A percentile compares a stretch with the other conserved stretches of the same genome.
Evolutionary conservation across 1,140 invertebrate species (phyloP).

Genomic region (Temnothorax curvispinosus): DNA sequence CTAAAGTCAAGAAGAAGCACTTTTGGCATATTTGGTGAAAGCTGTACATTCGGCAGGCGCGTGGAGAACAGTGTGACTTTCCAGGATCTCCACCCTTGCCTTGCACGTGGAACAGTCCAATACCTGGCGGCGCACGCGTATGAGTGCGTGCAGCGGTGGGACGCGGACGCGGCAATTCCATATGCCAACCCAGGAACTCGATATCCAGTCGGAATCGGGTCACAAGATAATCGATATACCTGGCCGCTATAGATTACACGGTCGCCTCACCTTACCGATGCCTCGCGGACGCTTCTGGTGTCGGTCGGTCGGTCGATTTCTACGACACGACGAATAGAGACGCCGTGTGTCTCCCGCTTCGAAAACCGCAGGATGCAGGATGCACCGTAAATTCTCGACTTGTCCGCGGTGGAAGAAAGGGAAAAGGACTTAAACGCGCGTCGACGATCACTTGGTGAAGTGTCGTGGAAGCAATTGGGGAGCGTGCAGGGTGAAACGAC

Average conservation of each 20-base stretch:
- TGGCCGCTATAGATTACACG: slow-evolving; percentile 44
- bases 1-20: background rate
- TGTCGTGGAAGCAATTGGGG: background rate
- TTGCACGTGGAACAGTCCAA: slow-evolving; percentile 53
- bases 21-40: background rate
- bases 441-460: background rate
- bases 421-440: background rate
- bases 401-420: background rate
- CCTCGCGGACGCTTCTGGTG: background rate
- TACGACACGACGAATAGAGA: background rate
- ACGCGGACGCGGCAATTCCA: slow-evolving; percentile 51
- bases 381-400: background rate
- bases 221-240: slow-evolving; percentile 63
- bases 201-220: slow-evolving; percentile 60
- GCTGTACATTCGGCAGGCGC: background rate
- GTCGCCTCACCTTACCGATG: background rate
- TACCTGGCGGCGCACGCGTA: slow-evolving; percentile 45
- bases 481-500: background rate
- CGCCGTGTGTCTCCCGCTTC: background rate
- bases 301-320: slow-evolving; percentile 20
- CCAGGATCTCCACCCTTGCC: slow-evolving; percentile 32
- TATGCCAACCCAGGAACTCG: slow-evolving; percentile 39
- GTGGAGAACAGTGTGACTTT: background rate
- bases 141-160: slow-evolving; percentile 18
- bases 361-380: background rate